Percentiles rank a stretch among this genome's conserved stretches.
Evolutionary conservation across 2,113 vertebrate genomes (phyloP).

Genomic region (Lepus americanus): DNA sequence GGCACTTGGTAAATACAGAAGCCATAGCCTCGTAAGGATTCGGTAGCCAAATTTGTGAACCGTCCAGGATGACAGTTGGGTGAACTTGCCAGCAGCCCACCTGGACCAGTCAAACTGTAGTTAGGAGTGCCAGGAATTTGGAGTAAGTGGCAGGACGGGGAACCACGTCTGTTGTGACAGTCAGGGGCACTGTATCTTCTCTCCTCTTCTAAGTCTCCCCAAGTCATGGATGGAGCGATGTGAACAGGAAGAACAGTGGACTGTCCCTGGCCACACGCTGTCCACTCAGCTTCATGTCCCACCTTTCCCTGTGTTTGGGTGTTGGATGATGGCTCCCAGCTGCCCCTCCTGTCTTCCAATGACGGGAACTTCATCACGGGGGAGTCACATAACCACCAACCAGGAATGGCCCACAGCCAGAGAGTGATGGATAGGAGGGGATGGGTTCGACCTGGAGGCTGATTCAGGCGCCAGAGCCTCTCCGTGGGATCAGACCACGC

Average conservation of each 20-base stretch:
- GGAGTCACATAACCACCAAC: neutral
- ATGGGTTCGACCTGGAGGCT: neutral
- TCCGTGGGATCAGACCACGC: neutral
- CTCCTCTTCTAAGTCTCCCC: neutral
- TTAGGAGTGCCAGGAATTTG: no score
- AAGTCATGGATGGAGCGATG: no score
- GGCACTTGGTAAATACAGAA: no score
- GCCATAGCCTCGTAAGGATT: neutral
- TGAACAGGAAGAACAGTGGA: accelerated
- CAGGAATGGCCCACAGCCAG: accelerated
- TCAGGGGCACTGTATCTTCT: neutral
- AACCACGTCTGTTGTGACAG: accelerated
- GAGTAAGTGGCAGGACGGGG: accelerated
- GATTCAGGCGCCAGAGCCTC: accelerated
- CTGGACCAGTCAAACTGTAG: neutral
- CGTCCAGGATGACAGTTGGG: no score
- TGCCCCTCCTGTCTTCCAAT: accelerated
- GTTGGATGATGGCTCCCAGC: neutral
- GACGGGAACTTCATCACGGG: neutral
- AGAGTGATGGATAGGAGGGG: accelerated
- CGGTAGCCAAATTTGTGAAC: neutral
- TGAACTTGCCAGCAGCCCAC: neutral
- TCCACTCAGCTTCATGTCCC: no score
- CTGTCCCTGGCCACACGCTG: no score
- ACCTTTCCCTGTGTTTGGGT: accelerated